Evolutionary conservation across 2,113 vertebrate genomes (phyloP).

Genomic region (Syngnathus floridae): DNA sequence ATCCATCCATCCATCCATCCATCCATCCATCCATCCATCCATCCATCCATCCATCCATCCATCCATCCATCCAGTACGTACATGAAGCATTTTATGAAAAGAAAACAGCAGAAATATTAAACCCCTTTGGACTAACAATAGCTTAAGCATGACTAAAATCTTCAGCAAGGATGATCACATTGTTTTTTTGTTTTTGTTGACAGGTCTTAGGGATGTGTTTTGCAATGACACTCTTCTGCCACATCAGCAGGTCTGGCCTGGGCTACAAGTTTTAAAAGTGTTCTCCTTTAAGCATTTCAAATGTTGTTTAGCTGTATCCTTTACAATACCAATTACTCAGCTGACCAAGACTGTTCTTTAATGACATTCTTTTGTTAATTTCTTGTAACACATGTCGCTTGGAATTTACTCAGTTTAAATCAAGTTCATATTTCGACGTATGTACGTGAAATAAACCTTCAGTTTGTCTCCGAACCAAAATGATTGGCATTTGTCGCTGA

Average conservation of each 20-base stretch:
- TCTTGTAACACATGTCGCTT: not conserved
- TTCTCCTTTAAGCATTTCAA: not conserved
- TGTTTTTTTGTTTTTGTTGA: not conserved
- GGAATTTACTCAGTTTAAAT: not conserved
- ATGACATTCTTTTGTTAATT: not conserved
- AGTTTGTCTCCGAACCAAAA: not conserved
- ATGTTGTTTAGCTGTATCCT: constrained; percentile 13
- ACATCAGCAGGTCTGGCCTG: constrained; percentile 69
- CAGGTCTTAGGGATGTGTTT: constrained; percentile 78
- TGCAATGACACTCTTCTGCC: constrained; percentile 76
- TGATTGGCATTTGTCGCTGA: not conserved
- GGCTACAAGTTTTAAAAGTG: constrained; percentile 64
- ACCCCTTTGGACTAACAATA: not conserved
- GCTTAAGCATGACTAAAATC: not conserved
- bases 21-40: too few relatives aligned
- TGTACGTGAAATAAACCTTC: not conserved
- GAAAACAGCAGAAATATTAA: not conserved
- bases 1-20: too few relatives aligned
- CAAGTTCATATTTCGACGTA: not conserved
- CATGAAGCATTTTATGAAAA: not conserved
- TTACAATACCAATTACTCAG: not conserved
- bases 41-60: too few relatives aligned
- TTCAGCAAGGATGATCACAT: not conserved
- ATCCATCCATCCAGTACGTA: too few relatives aligned
- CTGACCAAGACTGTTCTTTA: not conserved